Base-by-base conservation (phyloP, 2,113 vertebrate genomes). In the Dinomys branickii region DNA sequence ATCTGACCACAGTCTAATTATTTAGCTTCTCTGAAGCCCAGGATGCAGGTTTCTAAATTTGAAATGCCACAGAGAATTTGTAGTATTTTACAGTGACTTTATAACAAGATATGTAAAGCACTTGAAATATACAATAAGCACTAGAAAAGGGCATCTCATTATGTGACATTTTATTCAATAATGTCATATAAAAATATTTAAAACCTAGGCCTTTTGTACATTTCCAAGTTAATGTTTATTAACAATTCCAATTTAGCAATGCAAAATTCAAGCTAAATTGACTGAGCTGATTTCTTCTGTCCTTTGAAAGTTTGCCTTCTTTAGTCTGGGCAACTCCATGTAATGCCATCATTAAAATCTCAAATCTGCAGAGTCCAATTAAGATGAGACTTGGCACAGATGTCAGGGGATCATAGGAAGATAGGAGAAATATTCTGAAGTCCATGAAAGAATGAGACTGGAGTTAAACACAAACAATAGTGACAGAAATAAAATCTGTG, bases 341-440 rank as follows among this genome's bases (percentile, higher is more conserved):
- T 44, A 58, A 11, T 44, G 22, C 1, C 41, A 2, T 47, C 47
- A 87, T 30, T 84, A 35, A 95, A 84, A 87, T 65, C 10, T 20
- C 69, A 94, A 38, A 73, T 75, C n/a, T 81, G 47, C 44, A 52
- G n/a, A 87, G 10, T 88, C 80, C 63, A 95, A 30, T 90, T 86
- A 41, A 44, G 7, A 61, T 88, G n/a, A 92, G 41, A 85, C 30
- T 65, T 35, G 47, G 63, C 38, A 52, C 9, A 58, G 38, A 83
- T 59, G 44, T 54, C 67, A 87, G 16, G 14, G 61, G 65, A 59
- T 78, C 47, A 50, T 20, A 22, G 90, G 5, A 94, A 44, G n/a
- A 33, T 5, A 10, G 22, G 47, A 78, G 2, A 73, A 30, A 9
- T 38, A 52, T 52, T 86, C 92, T 86, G 35, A 59, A 97, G 82